A percentile compares a stretch with the other conserved stretches of the same genome.
phyloP scores from a whole-genome alignment of 2,113 vertebrate genomes.

The Tiliqua scincoides region DNA sequence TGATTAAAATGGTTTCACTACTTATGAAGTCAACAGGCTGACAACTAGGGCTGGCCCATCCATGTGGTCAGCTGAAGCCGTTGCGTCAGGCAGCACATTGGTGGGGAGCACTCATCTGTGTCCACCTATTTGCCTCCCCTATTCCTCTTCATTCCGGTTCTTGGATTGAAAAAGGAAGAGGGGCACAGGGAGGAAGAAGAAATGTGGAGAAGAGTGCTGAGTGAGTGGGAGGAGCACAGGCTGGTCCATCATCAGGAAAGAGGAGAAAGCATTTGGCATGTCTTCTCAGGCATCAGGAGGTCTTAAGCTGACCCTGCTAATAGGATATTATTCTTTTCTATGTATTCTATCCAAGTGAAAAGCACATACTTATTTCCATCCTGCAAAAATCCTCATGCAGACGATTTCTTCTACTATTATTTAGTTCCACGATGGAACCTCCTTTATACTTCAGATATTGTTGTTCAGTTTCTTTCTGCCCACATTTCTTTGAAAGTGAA shows the following conservation, averaged over 20 bases:
- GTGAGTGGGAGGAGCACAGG: no score
- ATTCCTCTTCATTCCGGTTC: no score
- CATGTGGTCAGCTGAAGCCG: no score
- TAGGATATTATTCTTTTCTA: no score
- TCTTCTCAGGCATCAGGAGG: no score
- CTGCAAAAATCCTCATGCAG: not conserved
- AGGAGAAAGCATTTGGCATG: no score
- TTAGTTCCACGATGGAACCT: not conserved
- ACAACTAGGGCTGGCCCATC: not conserved
- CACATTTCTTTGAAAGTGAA: not conserved
- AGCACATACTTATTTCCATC: not conserved
- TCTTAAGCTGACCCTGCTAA: not conserved
- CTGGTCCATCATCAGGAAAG: no score
- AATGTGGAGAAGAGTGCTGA: no score
- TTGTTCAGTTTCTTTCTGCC: not conserved
- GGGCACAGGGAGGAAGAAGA: not conserved
- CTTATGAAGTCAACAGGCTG: not conserved
- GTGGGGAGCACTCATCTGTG: no score
- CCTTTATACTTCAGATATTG: not conserved
- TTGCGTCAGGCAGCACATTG: no score
- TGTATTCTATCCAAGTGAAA: not conserved
- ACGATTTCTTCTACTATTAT: not conserved
- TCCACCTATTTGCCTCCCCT: no score
- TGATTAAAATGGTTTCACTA: not conserved
- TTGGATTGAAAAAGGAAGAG: not conserved